Evolutionary conservation across 2,888 invertebrate genomes (phyloP).

Genomic region (Heliconius hortense): DNA sequence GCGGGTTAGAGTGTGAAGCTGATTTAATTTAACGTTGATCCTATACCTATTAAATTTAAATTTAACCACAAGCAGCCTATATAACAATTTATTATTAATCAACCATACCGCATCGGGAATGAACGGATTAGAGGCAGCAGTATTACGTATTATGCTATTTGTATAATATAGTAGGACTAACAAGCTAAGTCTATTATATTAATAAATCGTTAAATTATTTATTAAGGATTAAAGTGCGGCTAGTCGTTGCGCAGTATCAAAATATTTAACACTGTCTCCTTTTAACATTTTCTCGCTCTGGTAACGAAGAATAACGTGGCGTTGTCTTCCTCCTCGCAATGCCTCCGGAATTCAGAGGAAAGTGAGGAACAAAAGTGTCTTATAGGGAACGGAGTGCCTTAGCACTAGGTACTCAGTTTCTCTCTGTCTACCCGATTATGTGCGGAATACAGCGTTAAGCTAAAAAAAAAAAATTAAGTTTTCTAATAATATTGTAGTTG

Average conservation of each 20-base stretch:
- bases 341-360: too few species aligned
- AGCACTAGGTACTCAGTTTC: too few species aligned
- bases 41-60: background rate
- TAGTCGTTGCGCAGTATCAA: too few species aligned
- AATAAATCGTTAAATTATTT: slow-evolving; percentile 2
- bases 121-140: slow-evolving; percentile 8
- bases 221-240: background rate
- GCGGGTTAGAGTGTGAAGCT: background rate
- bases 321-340: too few species aligned
- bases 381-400: too few species aligned
- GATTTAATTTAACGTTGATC: background rate
- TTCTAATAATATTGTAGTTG: background rate
- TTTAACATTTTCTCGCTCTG: too few species aligned
- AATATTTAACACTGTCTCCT: too few species aligned
- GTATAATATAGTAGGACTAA: slow-evolving; percentile 1
- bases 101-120: slow-evolving; percentile 14
- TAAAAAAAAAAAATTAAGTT: too few species aligned
- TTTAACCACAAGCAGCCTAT: slow-evolving; percentile 1
- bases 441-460: too few species aligned
- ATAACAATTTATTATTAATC: slow-evolving; percentile 17
- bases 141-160: slow-evolving; percentile 13
- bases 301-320: too few species aligned
- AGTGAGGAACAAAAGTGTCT: too few species aligned
- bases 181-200: slow-evolving; percentile 4
- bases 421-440: too few species aligned